phyloP scores from a whole-genome alignment of 1,140 invertebrate genomes.

The Acromyrmex echinatior region DNA sequence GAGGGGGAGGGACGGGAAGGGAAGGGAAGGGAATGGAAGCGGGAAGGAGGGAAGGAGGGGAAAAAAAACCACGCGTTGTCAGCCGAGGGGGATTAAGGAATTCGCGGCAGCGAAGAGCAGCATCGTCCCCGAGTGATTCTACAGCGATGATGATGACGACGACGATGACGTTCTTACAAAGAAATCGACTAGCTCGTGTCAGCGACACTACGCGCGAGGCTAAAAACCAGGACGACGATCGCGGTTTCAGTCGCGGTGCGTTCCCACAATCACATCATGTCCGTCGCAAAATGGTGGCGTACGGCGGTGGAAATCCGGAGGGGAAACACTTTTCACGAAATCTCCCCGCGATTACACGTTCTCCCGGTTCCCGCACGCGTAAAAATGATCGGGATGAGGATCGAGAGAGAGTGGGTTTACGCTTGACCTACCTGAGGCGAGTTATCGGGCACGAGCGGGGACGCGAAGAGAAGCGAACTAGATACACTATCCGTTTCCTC shows the following conservation, averaged over 20 bases:
- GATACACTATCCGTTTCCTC: slow-evolving; percentile 80
- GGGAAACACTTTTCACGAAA: neutral
- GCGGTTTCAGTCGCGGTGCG: neutral
- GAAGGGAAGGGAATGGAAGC: neutral
- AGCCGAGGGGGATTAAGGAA: slow-evolving; percentile 38
- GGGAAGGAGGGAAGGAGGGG: too few species aligned
- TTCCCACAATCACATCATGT: slow-evolving; percentile 76
- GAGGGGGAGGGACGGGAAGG: too few species aligned
- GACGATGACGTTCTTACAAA: neutral
- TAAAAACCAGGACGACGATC: neutral
- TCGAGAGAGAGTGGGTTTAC: neutral
- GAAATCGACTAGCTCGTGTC: neutral
- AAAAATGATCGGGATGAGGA: neutral
- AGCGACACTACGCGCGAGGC: neutral
- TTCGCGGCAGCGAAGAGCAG: slow-evolving; percentile 2
- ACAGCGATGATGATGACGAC: neutral
- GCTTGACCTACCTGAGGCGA: slow-evolving; percentile 75
- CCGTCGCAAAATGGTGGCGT: slow-evolving; percentile 82
- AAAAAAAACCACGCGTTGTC: slow-evolving; percentile 40
- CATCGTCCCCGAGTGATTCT: neutral
- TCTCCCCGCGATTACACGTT: neutral
- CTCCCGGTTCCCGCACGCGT: neutral
- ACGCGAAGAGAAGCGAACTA: slow-evolving; percentile 64
- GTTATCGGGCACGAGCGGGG: slow-evolving; percentile 57
- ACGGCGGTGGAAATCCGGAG: slow-evolving; percentile 46